Base-by-base conservation (phyloP, 2,888 invertebrate genomes). In the Nycteola revayana region DNA sequence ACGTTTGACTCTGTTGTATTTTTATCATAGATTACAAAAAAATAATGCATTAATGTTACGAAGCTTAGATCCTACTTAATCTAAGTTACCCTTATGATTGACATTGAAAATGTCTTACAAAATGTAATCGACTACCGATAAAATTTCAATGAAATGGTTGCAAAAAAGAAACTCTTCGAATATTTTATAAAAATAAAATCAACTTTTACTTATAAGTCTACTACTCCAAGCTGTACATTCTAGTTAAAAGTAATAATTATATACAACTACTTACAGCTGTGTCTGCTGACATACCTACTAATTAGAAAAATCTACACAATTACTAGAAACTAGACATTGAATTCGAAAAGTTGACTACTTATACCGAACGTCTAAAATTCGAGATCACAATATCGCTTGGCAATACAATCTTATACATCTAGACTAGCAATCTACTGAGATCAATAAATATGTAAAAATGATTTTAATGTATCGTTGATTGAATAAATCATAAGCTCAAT, bases 301-400 rank as follows among this genome's bases (percentile, higher is more conserved):
- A 46, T 48, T 46, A 45, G 36, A 44, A 48, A 52, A 47, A 42
- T 47, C 39, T 54, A 46, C 25, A 52, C 35, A 10, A 28, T 25
- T 20, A 40, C 36, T 55, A 46, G 27, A 26, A 36, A 36, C 42
- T 59, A 55, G 35, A 55, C 52, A 52, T 37, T 45, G 36, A 48
- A 42, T 36, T 42, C 29, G 36, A 48, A 54, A 59, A 53, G 42
- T 37, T 38, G 36, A 42, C 57, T 53, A 56, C 57, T 56, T 53
- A 54, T 23, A 46, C 44, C 43, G 48, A 51, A 59, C 27, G 27
- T 49, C 49, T 54, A 63, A 70, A 66, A 61, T 62, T 63, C 60
- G 67, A 73, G 71, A 85, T 84, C 83, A 85, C 82, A 83, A 79
- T 85, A 85, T 86, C 82, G 86, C 86, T 86, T 86, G 70, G 84